Evolutionary conservation across 2,113 vertebrate species (phyloP), one percentile per base, ranked within the genome.

Genomic region (Oreochromis aureus): DNA sequence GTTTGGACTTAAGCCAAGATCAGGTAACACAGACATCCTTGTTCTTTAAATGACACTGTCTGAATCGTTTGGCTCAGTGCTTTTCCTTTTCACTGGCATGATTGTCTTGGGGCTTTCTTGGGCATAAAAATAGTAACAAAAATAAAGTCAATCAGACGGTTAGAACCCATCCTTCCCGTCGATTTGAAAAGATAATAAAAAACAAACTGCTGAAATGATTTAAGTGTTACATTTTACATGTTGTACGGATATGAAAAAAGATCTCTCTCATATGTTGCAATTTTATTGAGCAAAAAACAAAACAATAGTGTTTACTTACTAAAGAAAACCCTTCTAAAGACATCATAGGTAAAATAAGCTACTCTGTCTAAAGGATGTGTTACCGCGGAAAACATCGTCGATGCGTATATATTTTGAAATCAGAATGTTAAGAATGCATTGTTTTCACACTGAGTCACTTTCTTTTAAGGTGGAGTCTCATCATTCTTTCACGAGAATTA

Each of bases 1-100:
- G 71, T 99, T 99, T 97, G 98, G 98, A 88, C 97, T 99, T 79
- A 99, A 99, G 83, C 98, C 98, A 19, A 97, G 98, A 96, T 98
- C 98, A 97, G 98, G 98, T 99, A 97, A 90, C 1, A 4, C 3
- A 32, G 6, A 44, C 1, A 2, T 15, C 4, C 8, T 22, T 58
- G 12, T 81, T 83, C 5, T 41, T 9, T 34, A 4, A 41, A 18
- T 6, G 11, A 3, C 6, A 32, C 9, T 34, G 53, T 58, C 19
- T 54, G 27, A 3, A 18, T 22, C 1, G 13, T 55, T 10, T 51
- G 6, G 13, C 6, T 30, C 54, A 11, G 5, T 54, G 22, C n/a
- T 81, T 41, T 41, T 76, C 81, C 3, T 69, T 80, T 30, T 55
- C 4, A 10, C 11, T 27, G 3, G 10, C 36, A 10, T 32, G 5